Evolutionary conservation across 2,888 invertebrate species (phyloP).

Genomic region (Mactromeris polynyma): DNA sequence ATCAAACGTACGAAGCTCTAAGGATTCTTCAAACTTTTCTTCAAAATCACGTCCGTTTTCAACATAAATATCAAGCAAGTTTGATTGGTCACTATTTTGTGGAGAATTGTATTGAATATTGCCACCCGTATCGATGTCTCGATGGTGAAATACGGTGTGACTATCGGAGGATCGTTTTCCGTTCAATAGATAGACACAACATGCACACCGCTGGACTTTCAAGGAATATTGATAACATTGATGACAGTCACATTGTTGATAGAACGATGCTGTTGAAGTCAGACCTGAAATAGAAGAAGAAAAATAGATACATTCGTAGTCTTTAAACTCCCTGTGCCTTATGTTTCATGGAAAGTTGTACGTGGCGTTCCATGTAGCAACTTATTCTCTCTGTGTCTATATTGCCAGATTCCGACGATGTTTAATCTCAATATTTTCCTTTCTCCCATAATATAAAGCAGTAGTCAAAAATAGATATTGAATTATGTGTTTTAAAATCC

Average conservation of each 20-base stretch:
- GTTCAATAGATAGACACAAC: neutral
- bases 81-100: neutral
- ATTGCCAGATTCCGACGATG: too few relatives aligned
- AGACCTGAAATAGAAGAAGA: neutral
- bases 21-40: neutral
- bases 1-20: neutral
- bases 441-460: too few relatives aligned
- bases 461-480: too few relatives aligned
- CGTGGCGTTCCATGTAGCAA: too few relatives aligned
- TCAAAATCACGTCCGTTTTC: neutral
- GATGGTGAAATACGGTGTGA: neutral
- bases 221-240: neutral
- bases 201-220: neutral
- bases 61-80: neutral
- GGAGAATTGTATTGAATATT: neutral
- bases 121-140: neutral
- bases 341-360: too few relatives aligned
- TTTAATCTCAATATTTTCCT: too few relatives aligned
- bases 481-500: too few relatives aligned
- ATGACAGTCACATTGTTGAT: neutral
- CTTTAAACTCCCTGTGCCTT: too few relatives aligned
- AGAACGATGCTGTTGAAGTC: neutral
- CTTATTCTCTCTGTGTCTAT: too few relatives aligned
- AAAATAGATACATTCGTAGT: too few relatives aligned
- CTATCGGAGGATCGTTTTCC: neutral